A percentile compares a stretch with the other conserved stretches of the same genome.
These are phyloP conservation scores for Apoderus coryli DNA, from an alignment of 2,888 invertebrate species.

Conservation along the genomic window DNA sequence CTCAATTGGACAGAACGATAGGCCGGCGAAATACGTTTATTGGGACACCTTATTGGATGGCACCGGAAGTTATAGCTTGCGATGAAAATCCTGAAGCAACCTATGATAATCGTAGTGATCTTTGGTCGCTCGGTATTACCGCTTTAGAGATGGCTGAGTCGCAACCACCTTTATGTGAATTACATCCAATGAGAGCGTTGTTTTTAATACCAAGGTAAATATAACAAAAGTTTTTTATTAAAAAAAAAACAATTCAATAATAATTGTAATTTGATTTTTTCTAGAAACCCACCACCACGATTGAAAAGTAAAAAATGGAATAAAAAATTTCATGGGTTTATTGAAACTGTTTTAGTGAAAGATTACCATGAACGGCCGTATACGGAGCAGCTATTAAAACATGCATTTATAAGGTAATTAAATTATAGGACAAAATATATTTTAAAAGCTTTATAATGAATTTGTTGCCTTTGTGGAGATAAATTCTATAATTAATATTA, in stretches of 20 bases:
- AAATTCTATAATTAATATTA: too few relatives aligned
- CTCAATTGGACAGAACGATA: conserved; percentile 97
- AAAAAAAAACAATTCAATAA: too few relatives aligned
- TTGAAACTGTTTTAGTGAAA: conserved; percentile 92
- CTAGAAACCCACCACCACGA: conserved; percentile 91
- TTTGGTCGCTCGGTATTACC: conserved; percentile 91
- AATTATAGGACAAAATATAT: too few relatives aligned
- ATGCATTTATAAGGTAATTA: conserved; percentile 87
- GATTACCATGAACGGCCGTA: conserved; percentile 98
- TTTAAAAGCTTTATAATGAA: too few relatives aligned
- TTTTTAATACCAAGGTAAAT: conserved; percentile 96
- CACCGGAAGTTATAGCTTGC: conserved; percentile 98
- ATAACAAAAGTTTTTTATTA: too few relatives aligned
- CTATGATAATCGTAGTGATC: conserved; percentile 91
- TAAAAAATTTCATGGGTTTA: conserved; percentile 93
- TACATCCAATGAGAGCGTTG: conserved; percentile 98
- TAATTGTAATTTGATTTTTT: too few relatives aligned
- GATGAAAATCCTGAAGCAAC: conserved; percentile 99
- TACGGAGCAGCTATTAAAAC: conserved; percentile 94
- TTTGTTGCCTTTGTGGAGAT: too few relatives aligned
- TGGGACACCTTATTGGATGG: conserved; percentile 98
- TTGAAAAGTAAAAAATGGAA: conserved; percentile 97
- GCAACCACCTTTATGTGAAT: conserved; percentile 96
- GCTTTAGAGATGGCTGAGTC: conserved; percentile 99
- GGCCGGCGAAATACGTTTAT: conserved; percentile 98